Conservation (phyloP, 1,140 invertebrate species). For the Carcinoscorpius rotundicauda region DNA sequence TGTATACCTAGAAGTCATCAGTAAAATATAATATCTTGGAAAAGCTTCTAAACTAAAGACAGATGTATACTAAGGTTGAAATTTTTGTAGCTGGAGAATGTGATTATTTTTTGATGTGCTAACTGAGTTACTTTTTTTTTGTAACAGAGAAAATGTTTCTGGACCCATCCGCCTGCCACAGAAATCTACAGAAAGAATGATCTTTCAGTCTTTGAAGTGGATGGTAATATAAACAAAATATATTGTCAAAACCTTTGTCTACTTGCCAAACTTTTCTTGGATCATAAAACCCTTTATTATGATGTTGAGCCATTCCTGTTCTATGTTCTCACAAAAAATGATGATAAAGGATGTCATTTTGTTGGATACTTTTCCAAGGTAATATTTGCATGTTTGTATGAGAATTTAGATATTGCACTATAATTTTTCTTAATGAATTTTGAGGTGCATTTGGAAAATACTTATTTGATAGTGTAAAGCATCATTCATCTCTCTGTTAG, state of each 20-base stretch:
- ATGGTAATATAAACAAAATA: conserved; percentile 94
- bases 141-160: conserved; percentile 61
- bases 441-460: too few relatives aligned
- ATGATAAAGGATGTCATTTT: conserved; percentile 51
- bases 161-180: conserved; percentile 88
- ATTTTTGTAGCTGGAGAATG: too few relatives aligned
- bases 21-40: too few relatives aligned
- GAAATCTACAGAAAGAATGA: conserved; percentile 86
- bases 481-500: too few relatives aligned
- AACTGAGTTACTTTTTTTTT: not conserved
- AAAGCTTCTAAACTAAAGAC: too few relatives aligned
- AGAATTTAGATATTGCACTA: too few relatives aligned
- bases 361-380: conserved; percentile 44
- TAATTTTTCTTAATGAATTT: too few relatives aligned
- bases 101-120: not conserved
- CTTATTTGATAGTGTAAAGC: too few relatives aligned
- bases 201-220: conserved; percentile 71
- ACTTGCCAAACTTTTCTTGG: conserved; percentile 90
- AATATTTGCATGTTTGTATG: conserved; percentile 1
- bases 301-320: conserved; percentile 98
- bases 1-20: too few relatives aligned
- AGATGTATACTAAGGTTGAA: too few relatives aligned
- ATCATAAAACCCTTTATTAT: conserved; percentile 97
- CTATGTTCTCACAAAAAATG: conserved; percentile 90
- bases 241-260: conserved; percentile 98